These are phyloP conservation scores for Sialia sialis DNA, from an alignment of 2,113 vertebrate genomes.

Conservation along the genomic window DNA sequence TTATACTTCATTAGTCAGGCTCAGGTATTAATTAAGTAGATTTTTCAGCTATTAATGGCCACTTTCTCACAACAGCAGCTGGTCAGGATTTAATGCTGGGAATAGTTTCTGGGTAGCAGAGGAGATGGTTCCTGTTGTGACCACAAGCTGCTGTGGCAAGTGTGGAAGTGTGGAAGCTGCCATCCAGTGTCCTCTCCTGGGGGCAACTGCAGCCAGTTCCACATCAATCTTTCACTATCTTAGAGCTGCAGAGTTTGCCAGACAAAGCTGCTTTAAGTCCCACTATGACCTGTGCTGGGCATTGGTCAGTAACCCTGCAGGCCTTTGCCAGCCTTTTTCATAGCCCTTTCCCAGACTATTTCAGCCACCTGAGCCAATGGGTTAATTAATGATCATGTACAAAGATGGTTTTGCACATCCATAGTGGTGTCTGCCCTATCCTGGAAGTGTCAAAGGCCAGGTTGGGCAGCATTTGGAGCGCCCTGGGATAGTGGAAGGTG, in stretches of 20 bases:
- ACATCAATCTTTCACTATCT: neutral
- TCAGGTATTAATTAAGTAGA: neutral
- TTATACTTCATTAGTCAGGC: neutral
- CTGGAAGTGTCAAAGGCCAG: neutral
- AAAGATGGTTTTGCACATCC: neutral
- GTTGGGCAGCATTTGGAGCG: rapidly evolving
- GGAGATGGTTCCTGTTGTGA: neutral
- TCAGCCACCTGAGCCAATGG: neutral
- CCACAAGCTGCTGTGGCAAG: neutral
- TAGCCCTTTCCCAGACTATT: neutral
- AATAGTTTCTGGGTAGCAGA: neutral
- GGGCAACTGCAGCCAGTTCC: neutral
- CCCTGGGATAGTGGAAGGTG: neutral
- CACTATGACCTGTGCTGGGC: neutral
- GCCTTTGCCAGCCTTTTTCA: neutral
- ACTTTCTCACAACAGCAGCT: neutral
- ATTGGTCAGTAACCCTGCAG: neutral
- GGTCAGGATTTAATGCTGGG: neutral
- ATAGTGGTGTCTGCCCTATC: neutral
- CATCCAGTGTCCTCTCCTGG: neutral
- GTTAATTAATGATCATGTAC: neutral
- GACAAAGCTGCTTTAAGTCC: neutral
- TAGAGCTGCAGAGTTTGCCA: neutral
- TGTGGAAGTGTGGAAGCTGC: neutral
- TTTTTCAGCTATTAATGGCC: neutral